phyloP scores from a whole-genome alignment of 2,888 invertebrate species.

The Stenodema calcarata region DNA sequence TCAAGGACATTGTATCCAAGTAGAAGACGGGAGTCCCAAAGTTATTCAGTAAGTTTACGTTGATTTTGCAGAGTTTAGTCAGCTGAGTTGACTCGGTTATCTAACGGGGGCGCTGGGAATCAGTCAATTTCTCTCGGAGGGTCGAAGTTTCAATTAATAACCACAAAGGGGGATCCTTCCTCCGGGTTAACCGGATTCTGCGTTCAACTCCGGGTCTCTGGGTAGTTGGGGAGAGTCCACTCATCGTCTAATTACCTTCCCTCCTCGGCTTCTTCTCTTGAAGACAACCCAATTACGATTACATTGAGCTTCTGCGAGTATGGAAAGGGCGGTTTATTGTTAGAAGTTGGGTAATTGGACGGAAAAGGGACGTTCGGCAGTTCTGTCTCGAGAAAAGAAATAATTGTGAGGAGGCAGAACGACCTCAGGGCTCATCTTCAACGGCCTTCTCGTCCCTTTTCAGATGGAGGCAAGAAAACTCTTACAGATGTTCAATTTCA shows the following conservation, averaged over 20 bases:
- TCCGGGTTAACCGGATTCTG: neutral
- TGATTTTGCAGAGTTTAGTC: no score
- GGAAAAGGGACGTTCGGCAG: neutral
- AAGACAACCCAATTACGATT: neutral
- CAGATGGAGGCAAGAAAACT: no score
- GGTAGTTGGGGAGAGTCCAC: neutral
- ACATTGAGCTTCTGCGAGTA: neutral
- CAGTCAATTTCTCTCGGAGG: no score
- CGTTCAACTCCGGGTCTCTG: neutral
- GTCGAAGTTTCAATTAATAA: neutral
- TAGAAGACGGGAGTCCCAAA: no score
- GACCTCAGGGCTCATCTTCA: neutral
- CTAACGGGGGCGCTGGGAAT: no score
- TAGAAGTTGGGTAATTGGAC: neutral
- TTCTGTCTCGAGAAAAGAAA: neutral
- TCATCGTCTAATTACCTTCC: neutral
- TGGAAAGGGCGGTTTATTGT: neutral
- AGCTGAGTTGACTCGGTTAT: no score
- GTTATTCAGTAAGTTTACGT: no score
- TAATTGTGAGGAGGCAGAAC: neutral
- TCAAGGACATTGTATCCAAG: neutral
- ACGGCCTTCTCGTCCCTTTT: no score
- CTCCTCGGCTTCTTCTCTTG: no score
- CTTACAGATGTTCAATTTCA: no score
- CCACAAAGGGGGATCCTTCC: neutral